These are phyloP conservation scores for Mungos mungo DNA, from an alignment of 2,113 vertebrate species.

Conservation along the genomic window DNA sequence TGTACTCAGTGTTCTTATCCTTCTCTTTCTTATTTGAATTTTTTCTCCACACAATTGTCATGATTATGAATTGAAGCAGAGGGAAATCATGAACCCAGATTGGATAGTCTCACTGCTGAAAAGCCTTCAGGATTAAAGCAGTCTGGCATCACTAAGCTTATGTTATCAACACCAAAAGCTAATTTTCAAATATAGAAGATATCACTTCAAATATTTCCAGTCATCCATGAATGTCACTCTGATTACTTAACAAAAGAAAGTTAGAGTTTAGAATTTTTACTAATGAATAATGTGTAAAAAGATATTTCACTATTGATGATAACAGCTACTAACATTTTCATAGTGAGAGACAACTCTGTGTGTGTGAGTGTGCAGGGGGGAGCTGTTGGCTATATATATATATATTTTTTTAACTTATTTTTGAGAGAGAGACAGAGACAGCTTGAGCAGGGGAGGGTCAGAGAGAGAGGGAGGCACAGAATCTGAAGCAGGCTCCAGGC, in stretches of 20 bases:
- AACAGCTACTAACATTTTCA: constrained; percentile 16
- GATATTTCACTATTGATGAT: not conserved
- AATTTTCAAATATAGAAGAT: constrained; percentile 42
- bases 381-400: not conserved
- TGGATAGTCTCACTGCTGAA: not conserved
- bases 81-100: not conserved
- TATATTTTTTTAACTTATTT: not conserved
- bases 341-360: not conserved
- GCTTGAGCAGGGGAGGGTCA: too few species aligned
- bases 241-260: constrained; percentile 48
- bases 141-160: not conserved
- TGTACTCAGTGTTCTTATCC: not conserved
- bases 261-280: constrained; percentile 32
- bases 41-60: not conserved
- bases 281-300: constrained; percentile 40
- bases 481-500: too few species aligned
- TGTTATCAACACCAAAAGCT: constrained; percentile 51
- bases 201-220: constrained; percentile 44
- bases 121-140: constrained; percentile 13
- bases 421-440: too few species aligned
- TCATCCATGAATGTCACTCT: constrained; percentile 37
- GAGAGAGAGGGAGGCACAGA: too few species aligned
- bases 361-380: not conserved
- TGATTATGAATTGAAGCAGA: not conserved
- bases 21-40: not conserved